Percentiles rank a stretch among this genome's conserved stretches.
phyloP scores from a whole-genome alignment of 2,113 vertebrate species.

The Cettia cetti region DNA sequence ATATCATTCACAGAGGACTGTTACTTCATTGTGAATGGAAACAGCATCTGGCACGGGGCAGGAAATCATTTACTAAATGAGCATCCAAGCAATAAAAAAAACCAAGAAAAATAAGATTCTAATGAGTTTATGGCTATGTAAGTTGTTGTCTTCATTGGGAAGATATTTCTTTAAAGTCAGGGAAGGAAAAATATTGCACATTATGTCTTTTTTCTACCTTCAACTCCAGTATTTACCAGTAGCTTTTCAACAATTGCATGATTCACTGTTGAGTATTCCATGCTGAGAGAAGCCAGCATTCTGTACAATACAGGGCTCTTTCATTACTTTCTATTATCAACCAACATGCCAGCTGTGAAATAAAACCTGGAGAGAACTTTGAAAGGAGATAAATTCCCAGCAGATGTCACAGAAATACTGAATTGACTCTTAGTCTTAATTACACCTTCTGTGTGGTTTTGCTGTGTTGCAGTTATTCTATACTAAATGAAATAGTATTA shows the following conservation, averaged over 20 bases:
- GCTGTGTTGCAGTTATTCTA: not conserved
- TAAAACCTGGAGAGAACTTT: not conserved
- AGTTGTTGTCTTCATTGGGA: not conserved
- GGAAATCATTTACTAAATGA: not conserved
- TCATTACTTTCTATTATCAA: not conserved
- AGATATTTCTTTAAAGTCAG: not conserved
- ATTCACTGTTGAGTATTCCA: not conserved
- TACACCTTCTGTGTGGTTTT: not conserved
- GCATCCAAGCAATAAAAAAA: not conserved
- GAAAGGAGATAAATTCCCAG: not conserved
- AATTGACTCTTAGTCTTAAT: not conserved
- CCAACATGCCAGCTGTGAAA: not conserved
- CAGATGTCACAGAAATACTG: not conserved
- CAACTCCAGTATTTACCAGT: not conserved
- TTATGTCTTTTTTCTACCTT: not conserved
- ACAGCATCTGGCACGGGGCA: not conserved
- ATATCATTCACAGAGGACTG: constrained; percentile 34
- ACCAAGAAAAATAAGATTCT: not conserved
- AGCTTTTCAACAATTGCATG: not conserved
- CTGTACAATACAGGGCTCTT: not conserved
- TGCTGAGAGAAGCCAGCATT: not conserved
- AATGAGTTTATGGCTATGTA: not conserved
- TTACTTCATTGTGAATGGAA: constrained; percentile 16
- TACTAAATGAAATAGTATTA: not conserved
- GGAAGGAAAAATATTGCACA: not conserved